A percentile compares a stretch with the other conserved stretches of the same genome.
Evolutionary conservation across 2,888 invertebrate species (phyloP).

Genomic region (Callosobruchus maculatus): DNA sequence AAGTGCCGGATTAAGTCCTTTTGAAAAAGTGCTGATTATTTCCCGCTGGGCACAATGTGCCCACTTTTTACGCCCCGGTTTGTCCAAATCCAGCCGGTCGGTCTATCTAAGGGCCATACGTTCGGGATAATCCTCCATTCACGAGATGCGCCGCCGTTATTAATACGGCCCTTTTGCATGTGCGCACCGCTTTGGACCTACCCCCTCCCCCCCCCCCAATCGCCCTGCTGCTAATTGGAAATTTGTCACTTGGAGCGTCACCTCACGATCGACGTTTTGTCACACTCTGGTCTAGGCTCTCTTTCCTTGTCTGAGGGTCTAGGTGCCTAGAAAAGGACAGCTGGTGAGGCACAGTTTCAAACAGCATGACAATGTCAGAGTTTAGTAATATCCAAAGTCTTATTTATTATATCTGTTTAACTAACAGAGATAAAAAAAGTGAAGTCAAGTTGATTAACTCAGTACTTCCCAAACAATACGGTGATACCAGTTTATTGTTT

Average conservation of each 20-base stretch:
- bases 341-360: too few species aligned
- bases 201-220: too few species aligned
- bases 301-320: too few species aligned
- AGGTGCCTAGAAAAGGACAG: too few species aligned
- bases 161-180: background rate
- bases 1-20: background rate
- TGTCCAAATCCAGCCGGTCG: background rate
- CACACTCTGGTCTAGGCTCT: too few species aligned
- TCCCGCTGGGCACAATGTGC: background rate
- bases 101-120: background rate
- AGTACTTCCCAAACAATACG: too few species aligned
- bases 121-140: background rate
- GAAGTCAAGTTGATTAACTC: too few species aligned
- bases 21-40: background rate
- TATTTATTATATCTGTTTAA: too few species aligned
- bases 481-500: too few species aligned
- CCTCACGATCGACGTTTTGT: background rate
- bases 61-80: background rate
- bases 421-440: too few species aligned
- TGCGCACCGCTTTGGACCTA: background rate
- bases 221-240: background rate
- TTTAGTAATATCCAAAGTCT: too few species aligned
- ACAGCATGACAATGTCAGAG: too few species aligned
- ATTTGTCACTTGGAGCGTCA: background rate
- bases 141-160: background rate